Percentiles rank a stretch among this genome's conserved stretches.
phyloP scores from a whole-genome alignment of 2,888 invertebrate genomes.

The Noctua janthe region DNA sequence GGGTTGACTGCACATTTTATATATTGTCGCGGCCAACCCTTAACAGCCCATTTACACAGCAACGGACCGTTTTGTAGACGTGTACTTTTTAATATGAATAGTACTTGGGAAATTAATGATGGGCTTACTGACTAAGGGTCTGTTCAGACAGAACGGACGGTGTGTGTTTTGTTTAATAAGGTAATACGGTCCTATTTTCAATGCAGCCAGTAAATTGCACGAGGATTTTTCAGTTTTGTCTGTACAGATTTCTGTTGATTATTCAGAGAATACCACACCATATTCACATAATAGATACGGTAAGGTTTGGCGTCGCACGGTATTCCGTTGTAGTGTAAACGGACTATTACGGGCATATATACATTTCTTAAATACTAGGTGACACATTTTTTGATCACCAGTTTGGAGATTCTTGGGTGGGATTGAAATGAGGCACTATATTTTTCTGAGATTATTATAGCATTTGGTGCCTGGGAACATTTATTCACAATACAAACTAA shows the following conservation, averaged over 20 bases:
- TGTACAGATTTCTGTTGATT: not conserved
- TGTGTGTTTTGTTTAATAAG: not conserved
- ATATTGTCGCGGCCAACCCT: not conserved
- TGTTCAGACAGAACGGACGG: too few species aligned
- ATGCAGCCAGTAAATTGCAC: not conserved
- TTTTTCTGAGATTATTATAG: slow-evolving; percentile 22
- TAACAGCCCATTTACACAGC: slow-evolving; percentile 17
- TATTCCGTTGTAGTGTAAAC: slow-evolving; percentile 3
- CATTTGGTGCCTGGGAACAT: slow-evolving; percentile 30
- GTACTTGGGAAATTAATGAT: not conserved
- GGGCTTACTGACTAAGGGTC: not conserved
- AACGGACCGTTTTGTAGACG: not conserved
- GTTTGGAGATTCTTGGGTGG: slow-evolving; percentile 30
- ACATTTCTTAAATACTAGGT: not conserved
- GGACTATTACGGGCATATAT: not conserved
- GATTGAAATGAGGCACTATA: slow-evolving; percentile 25
- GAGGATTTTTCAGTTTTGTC: not conserved
- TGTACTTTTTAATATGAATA: too few species aligned
- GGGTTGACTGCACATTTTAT: slow-evolving; percentile 8
- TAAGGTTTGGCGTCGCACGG: not conserved
- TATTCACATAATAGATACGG: not conserved
- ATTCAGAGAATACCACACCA: not conserved
- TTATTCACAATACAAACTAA: slow-evolving; percentile 1
- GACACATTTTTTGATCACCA: not conserved
- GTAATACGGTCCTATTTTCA: not conserved